These are phyloP conservation scores for Galendromus occidentalis DNA, from an alignment of 1,140 invertebrate genomes.

Conservation along the genomic window DNA sequence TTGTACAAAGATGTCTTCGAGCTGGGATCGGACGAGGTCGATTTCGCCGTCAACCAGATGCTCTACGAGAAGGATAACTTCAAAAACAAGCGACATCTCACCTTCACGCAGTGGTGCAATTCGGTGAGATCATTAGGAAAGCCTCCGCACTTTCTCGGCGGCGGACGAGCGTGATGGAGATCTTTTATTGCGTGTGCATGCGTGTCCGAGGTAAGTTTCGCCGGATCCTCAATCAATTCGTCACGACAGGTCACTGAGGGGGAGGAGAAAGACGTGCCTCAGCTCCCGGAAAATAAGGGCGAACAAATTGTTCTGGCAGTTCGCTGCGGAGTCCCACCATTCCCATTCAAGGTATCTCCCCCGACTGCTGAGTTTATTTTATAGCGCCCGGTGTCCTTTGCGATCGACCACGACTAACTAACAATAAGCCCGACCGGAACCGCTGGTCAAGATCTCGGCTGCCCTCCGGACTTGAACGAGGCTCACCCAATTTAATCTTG, in stretches of 20 bases:
- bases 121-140: background rate
- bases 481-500: too few relatives aligned
- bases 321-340: background rate
- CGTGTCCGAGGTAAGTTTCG: too few relatives aligned
- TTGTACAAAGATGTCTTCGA: constrained; percentile 8
- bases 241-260: background rate
- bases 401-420: too few relatives aligned
- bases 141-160: too few relatives aligned
- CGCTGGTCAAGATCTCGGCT: too few relatives aligned
- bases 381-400: too few relatives aligned
- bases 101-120: background rate
- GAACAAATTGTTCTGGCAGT: background rate
- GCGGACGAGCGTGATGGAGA: too few relatives aligned
- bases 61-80: constrained; percentile 4
- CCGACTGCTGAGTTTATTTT: too few relatives aligned
- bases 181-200: too few relatives aligned
- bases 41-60: background rate
- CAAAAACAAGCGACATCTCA: constrained; percentile 2
- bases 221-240: too few relatives aligned
- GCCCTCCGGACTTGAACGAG: too few relatives aligned
- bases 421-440: too few relatives aligned
- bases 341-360: constrained; percentile 8
- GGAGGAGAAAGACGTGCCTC: background rate
- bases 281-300: background rate
- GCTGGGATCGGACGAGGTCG: background rate